Conservation (phyloP, 2,888 invertebrate genomes). For the Pharmacophagus antenor region DNA sequence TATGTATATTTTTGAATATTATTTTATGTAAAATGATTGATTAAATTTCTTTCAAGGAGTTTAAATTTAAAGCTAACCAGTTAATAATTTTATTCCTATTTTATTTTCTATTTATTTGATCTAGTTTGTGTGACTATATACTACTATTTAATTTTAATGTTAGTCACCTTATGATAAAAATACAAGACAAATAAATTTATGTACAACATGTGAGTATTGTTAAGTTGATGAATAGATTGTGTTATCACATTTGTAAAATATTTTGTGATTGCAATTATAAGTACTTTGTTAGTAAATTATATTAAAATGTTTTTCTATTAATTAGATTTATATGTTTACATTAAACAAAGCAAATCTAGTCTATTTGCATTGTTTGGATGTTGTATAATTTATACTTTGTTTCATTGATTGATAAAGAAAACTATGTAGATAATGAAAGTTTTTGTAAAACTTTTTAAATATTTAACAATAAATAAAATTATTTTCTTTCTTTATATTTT, state of each 20-base stretch:
- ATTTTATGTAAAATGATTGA: no score
- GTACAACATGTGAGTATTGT: background rate
- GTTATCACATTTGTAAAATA: conserved; percentile 3
- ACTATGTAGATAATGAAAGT: no score
- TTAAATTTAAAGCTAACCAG: no score
- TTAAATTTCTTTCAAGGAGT: no score
- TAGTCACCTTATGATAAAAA: background rate
- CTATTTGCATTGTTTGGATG: no score
- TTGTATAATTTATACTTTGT: background rate
- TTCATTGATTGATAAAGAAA: background rate
- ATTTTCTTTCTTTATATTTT: no score
- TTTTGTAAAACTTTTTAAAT: no score
- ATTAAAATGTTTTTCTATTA: conserved; percentile 4
- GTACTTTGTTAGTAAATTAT: conserved; percentile 11
- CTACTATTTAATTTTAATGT: background rate
- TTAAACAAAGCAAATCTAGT: background rate
- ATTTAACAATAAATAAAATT: no score
- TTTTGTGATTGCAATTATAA: background rate
- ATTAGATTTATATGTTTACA: background rate
- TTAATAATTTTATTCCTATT: no score
- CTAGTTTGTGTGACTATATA: no score
- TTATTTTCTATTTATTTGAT: no score
- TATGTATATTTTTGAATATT: no score
- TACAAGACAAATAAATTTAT: background rate
- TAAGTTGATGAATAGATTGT: background rate